Evolutionary conservation across 2,888 invertebrate genomes (phyloP), one percentile per base, ranked within the genome.

Genomic region (Ectemnius cavifrons): DNA sequence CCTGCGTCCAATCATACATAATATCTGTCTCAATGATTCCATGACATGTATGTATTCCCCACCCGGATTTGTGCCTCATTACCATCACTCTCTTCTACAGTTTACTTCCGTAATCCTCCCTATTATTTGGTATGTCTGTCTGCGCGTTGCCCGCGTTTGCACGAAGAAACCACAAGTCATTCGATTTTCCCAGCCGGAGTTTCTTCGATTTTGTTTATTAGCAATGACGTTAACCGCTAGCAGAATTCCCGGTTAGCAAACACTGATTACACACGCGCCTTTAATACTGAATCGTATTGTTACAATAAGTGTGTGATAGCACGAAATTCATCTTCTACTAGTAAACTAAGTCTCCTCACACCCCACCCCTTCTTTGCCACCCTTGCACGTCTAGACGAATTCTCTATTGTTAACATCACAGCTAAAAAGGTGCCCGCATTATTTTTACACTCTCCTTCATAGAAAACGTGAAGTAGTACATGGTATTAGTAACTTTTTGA

Each of bases 401-500:
- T 79, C 79, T 62, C 74, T 75, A 69, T 65, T 71, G 79, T 79
- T 79, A 75, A 80, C 77, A 71, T 75, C 79, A 79, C 71, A 78
- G 75, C 73, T 75, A 73, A 73, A 67, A 71, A 52, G 56, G 47
- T 79, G 70, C 57, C 62, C 67, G 70, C 67, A 68, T 58, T 77
- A 79, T 75, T 61, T 37, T 79, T 79, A 77, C 69, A 73, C 56
- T 75, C 61, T 11, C 11, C 11, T 47, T 67, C 78, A 69, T 71
- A 71, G 27, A 71, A 77, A 80, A 79, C 67, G 75, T 79, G 77
- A 80, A 80, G 79, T 79, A 81, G 74, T 81, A 81, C 62, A 52
- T 14, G 52, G 16, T 52, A 52, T 6, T 52, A 52, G 52, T 52
- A 52, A 52, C 52, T 52, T 14, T 23, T 52, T 16, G 52, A 52